A percentile compares a stretch with the other conserved stretches of the same genome.
phyloP scores from a whole-genome alignment of 2,888 invertebrate genomes.

The Smittia sp. region DNA sequence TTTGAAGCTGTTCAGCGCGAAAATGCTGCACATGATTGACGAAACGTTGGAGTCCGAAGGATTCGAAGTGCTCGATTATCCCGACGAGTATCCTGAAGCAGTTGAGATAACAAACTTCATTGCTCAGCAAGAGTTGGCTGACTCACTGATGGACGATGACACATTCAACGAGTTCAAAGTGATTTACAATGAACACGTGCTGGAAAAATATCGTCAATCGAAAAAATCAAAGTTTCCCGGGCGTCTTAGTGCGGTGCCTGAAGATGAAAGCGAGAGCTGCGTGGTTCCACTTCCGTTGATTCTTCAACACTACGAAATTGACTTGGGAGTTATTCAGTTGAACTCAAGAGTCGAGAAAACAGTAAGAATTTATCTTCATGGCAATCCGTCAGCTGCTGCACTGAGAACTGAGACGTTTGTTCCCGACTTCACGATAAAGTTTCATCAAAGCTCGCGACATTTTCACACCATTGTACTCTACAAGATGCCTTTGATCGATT shows the following conservation, averaged over 20 bases:
- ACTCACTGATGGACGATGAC: background rate
- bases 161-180: background rate
- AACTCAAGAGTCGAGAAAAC: background rate
- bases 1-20: background rate
- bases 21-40: constrained; percentile 26
- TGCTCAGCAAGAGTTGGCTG: constrained; percentile 26
- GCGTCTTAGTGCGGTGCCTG: background rate
- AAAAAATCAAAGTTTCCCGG: background rate
- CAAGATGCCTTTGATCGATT: background rate
- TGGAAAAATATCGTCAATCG: constrained; percentile 26
- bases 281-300: constrained; percentile 9
- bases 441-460: background rate
- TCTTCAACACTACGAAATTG: background rate
- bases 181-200: background rate
- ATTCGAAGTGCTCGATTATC: constrained; percentile 36
- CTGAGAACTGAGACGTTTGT: background rate
- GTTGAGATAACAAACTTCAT: constrained; percentile 27
- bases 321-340: background rate
- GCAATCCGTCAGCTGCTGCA: background rate
- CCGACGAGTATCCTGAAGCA: constrained; percentile 25
- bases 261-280: background rate
- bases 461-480: background rate
- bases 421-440: constrained; percentile 2
- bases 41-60: background rate
- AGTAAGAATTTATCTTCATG: background rate